These are phyloP conservation scores for Esox lucius DNA, from an alignment of 2,797 vertebrate genomes.

Conservation along the genomic window DNA sequence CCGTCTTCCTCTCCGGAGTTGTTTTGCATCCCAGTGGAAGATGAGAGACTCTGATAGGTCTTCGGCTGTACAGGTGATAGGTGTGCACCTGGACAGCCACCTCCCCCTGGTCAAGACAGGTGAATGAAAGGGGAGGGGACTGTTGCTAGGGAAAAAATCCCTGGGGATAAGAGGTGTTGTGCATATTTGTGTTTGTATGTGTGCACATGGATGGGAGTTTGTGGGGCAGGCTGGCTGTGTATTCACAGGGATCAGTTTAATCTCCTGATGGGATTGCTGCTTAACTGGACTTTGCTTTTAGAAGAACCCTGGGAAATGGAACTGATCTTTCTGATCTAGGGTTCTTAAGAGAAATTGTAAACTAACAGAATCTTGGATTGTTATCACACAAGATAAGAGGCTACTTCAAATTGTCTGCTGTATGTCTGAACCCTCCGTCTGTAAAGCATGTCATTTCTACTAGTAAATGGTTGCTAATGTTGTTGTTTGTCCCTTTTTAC, in stretches of 20 bases:
- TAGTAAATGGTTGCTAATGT: no score
- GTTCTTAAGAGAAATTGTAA: background rate
- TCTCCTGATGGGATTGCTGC: conserved; percentile 26
- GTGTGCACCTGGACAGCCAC: conserved; percentile 57
- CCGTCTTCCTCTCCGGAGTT: conserved; percentile 17
- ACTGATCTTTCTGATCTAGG: background rate
- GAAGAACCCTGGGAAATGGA: background rate
- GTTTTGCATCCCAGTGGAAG: conserved; percentile 64
- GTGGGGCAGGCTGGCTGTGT: conserved; percentile 49
- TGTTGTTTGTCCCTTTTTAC: no score
- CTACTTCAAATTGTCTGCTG: no score
- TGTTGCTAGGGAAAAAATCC: conserved; percentile 72
- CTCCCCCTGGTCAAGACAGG: conserved; percentile 52
- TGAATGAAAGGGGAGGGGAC: conserved; percentile 60
- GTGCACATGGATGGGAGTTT: background rate
- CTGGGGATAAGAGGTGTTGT: conserved; percentile 32
- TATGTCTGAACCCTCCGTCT: no score
- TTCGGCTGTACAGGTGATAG: conserved; percentile 50
- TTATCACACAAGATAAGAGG: no score
- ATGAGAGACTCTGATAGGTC: conserved; percentile 43
- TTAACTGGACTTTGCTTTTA: conserved; percentile 8
- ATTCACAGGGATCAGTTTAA: conserved; percentile 62
- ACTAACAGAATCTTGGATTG: no score
- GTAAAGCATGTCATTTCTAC: no score
- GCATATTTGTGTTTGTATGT: background rate